phyloP scores from a whole-genome alignment of 30 jellyfish, hydroid and myxozoan genomes.

The Mastigias papua region DNA sequence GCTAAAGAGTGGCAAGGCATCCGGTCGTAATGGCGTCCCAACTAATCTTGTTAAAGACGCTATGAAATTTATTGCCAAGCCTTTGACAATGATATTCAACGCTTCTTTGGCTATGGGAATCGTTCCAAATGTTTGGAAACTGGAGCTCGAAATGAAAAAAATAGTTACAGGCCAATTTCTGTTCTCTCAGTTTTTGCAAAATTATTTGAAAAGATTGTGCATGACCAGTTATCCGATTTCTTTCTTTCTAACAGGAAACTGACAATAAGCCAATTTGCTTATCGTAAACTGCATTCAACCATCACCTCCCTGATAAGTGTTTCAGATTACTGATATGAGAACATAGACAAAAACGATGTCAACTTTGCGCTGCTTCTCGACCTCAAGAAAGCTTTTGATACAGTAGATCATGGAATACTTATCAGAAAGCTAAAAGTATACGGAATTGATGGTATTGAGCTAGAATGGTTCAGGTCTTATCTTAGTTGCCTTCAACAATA shows the following conservation, averaged over 20 bases:
- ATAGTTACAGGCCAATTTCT: neutral
- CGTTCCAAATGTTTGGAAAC: neutral
- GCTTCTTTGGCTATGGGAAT: neutral
- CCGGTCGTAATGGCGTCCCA: constrained; percentile 11
- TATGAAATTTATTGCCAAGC: neutral
- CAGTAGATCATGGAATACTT: constrained; percentile 12
- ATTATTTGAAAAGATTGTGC: neutral
- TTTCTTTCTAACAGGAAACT: no score
- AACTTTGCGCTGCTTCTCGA: neutral
- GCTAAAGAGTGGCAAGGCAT: constrained; percentile 11
- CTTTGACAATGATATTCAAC: neutral
- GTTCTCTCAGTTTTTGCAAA: neutral
- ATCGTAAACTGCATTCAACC: neutral
- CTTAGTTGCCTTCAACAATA: no score
- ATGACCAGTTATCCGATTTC: neutral
- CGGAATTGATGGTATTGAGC: no score
- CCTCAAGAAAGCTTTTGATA: neutral
- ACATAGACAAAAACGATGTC: neutral
- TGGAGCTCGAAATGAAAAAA: neutral
- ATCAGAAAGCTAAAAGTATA: no score
- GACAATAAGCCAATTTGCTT: neutral
- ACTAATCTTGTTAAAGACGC: constrained; percentile 1
- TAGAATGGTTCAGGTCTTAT: no score
- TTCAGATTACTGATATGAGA: neutral
- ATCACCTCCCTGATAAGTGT: neutral